These are phyloP conservation scores for Griposia aprilina DNA, from an alignment of 2,888 invertebrate species.

Conservation along the genomic window DNA sequence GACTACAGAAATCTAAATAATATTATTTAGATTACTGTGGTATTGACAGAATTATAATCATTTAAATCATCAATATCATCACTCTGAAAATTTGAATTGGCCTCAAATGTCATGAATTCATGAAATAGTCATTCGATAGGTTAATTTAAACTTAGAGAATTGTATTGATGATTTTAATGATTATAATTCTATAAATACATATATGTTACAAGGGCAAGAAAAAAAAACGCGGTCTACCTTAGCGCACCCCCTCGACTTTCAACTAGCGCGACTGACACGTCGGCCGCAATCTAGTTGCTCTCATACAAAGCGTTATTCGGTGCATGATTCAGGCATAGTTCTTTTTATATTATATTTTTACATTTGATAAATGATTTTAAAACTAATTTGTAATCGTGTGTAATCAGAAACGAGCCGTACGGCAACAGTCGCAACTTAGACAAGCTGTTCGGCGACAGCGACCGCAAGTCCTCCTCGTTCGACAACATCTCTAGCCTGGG, in stretches of 20 bases:
- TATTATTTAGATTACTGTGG: no score
- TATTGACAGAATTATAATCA: not conserved
- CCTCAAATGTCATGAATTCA: no score
- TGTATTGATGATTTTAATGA: not conserved
- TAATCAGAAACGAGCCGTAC: conserved; percentile 84
- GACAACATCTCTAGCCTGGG: conserved; percentile 42
- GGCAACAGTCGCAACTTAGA: conserved; percentile 73
- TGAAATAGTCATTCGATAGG: no score
- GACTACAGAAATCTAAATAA: no score
- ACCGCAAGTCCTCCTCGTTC: conserved; percentile 48
- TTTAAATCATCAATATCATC: not conserved
- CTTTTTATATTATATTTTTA: no score
- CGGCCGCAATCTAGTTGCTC: conserved; percentile 59
- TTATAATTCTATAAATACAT: not conserved
- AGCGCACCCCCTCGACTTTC: no score
- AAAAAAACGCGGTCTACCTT: no score
- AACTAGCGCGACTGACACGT: not conserved
- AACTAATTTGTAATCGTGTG: not conserved
- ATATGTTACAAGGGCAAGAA: not conserved
- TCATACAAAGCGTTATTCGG: not conserved
- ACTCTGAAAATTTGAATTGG: no score
- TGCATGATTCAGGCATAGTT: not conserved
- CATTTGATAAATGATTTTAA: no score
- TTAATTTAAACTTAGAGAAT: no score
- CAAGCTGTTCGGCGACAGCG: conserved; percentile 68